Evolutionary conservation across 2,797 vertebrate genomes (phyloP).

Genomic region (Alauda arvensis): DNA sequence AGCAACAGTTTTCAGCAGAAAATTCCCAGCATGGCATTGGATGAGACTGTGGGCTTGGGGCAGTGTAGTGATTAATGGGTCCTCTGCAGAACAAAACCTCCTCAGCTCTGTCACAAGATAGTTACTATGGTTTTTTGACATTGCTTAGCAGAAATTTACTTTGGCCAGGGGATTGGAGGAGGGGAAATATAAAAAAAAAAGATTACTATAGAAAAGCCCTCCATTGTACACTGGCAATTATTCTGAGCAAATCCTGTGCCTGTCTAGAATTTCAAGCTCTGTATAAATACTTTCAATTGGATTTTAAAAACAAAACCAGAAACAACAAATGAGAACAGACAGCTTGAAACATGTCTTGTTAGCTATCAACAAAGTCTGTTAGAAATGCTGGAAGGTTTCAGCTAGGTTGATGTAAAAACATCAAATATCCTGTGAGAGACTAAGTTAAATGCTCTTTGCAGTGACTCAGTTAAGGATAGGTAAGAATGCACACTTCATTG

Average conservation of each 20-base stretch:
- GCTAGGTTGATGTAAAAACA: constrained; percentile 20
- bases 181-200: constrained; percentile 35
- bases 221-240: constrained; percentile 13
- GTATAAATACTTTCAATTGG: constrained; percentile 29
- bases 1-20: neutral
- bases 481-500: neutral
- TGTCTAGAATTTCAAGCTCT: constrained; percentile 37
- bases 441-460: constrained; percentile 15
- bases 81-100: constrained; percentile 39
- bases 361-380: constrained; percentile 21
- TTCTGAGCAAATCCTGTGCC: constrained; percentile 28
- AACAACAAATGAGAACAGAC: neutral
- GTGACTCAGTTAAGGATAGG: neutral
- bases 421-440: constrained; percentile 7
- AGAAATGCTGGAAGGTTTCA: constrained; percentile 29
- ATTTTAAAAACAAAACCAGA: neutral
- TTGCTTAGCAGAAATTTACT: constrained; percentile 32
- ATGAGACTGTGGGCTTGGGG: neutral
- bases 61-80: constrained; percentile 34
- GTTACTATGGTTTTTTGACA: constrained; percentile 57
- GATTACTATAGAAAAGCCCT: neutral
- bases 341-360: constrained; percentile 3
- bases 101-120: constrained; percentile 50
- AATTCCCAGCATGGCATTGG: constrained; percentile 24
- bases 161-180: constrained; percentile 13